These are phyloP conservation scores for Sitobion miscanthi DNA, from an alignment of 1,140 invertebrate genomes.

Conservation along the genomic window DNA sequence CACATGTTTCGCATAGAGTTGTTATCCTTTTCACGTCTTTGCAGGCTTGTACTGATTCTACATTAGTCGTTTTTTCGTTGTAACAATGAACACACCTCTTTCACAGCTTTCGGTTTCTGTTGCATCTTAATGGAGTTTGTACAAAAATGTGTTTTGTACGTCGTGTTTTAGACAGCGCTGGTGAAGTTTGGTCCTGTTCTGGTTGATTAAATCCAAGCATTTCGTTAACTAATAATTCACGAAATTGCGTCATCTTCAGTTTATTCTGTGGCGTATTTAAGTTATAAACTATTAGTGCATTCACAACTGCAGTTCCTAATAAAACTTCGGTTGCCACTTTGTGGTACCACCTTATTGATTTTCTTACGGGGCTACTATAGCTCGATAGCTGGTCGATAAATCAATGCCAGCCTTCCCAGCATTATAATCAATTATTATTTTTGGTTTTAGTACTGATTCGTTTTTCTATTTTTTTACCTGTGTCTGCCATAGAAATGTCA, in stretches of 20 bases:
- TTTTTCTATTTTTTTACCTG: conserved; percentile 38
- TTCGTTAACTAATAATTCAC: conserved; percentile 10
- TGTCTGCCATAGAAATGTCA: conserved; percentile 59
- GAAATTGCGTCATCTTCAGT: conserved; percentile 17
- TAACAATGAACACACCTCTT: background rate
- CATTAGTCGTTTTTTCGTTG: background rate
- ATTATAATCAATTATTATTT: conserved; percentile 62
- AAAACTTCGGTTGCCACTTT: conserved; percentile 63
- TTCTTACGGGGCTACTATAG: conserved; percentile 61
- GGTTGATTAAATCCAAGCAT: background rate
- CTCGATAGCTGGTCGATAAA: conserved; percentile 63
- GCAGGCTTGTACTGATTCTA: background rate
- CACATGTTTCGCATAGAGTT: no score
- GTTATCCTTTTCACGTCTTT: no score
- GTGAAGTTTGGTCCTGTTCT: background rate
- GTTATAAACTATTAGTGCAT: conserved; percentile 54
- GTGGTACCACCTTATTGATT: conserved; percentile 61
- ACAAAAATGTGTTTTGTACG: background rate
- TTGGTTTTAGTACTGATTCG: conserved; percentile 60
- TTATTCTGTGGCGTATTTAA: background rate
- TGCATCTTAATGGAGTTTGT: background rate
- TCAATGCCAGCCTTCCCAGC: conserved; percentile 62
- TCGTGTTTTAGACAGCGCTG: no score
- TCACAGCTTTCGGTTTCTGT: background rate
- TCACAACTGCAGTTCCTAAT: conserved; percentile 58